phyloP scores from a whole-genome alignment of 1,140 invertebrate genomes.

The Drosophila arizonae region DNA sequence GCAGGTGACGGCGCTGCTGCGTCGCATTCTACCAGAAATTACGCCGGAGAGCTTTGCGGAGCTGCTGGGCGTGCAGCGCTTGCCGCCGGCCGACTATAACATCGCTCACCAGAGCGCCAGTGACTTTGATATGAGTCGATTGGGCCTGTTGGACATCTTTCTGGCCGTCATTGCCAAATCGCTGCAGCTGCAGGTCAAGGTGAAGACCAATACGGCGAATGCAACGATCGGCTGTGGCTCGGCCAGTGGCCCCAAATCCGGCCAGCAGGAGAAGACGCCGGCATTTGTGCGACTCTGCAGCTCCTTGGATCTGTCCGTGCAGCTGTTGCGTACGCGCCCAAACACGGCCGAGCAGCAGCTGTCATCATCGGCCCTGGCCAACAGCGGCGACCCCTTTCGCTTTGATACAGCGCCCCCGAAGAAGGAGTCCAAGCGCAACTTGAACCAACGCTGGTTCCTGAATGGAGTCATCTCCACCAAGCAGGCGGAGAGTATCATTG shows the following conservation, averaged over 20 bases:
- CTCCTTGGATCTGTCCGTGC: slow-evolving; percentile 77
- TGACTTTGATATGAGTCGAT: slow-evolving; percentile 86
- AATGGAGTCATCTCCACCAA: slow-evolving; percentile 91
- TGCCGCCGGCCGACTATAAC: slow-evolving; percentile 91
- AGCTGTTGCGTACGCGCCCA: slow-evolving; percentile 54
- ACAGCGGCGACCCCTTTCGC: slow-evolving; percentile 61
- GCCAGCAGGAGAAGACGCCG: slow-evolving; percentile 69
- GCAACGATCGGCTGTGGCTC: neutral
- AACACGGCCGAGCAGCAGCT: slow-evolving; percentile 34
- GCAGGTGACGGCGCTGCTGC: slow-evolving; percentile 92
- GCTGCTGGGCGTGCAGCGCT: slow-evolving; percentile 86
- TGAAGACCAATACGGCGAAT: slow-evolving; percentile 84
- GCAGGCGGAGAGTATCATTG: slow-evolving; percentile 94
- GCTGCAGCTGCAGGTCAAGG: slow-evolving; percentile 93
- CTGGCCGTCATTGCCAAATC: slow-evolving; percentile 93
- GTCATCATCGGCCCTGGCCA: slow-evolving; percentile 1
- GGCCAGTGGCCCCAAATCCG: slow-evolving; percentile 32
- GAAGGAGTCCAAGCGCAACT: slow-evolving; percentile 67
- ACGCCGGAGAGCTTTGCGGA: slow-evolving; percentile 87
- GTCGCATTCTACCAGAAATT: slow-evolving; percentile 93
- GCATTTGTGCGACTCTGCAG: slow-evolving; percentile 77
- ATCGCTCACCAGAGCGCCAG: slow-evolving; percentile 85
- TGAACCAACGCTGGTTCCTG: slow-evolving; percentile 90
- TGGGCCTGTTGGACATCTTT: slow-evolving; percentile 92
- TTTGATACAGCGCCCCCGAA: slow-evolving; percentile 49